phyloP scores from a whole-genome alignment of 2,888 invertebrate species.

The Microctonus brassicae region DNA sequence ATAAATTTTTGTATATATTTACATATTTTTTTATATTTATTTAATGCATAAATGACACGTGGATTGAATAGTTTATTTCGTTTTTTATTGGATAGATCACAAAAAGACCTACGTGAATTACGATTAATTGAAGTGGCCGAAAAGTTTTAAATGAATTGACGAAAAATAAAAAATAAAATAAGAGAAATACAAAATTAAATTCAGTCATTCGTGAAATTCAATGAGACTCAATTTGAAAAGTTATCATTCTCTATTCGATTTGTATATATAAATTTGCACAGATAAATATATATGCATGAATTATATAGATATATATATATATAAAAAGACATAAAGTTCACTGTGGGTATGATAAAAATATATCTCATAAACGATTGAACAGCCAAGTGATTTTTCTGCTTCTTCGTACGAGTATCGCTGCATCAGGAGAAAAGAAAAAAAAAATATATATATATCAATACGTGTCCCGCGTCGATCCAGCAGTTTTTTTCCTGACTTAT shows the following conservation, averaged over 20 bases:
- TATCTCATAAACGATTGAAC: conserved; percentile 17
- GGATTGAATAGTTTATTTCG: conserved; percentile 4
- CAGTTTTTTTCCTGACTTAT: neutral
- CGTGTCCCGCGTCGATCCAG: conserved; percentile 2
- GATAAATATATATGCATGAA: neutral
- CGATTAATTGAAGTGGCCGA: conserved; percentile 20
- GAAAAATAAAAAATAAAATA: neutral
- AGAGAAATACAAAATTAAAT: conserved; percentile 8
- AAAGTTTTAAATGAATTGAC: conserved; percentile 15
- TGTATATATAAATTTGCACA: neutral
- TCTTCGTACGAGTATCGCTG: conserved; percentile 22
- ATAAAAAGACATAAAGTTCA: neutral
- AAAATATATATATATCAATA: neutral
- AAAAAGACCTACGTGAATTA: conserved; percentile 14
- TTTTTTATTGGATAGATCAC: neutral
- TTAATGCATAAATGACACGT: conserved; percentile 3
- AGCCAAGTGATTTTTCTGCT: conserved; percentile 12
- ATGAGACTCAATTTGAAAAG: conserved; percentile 24
- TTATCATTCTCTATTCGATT: conserved; percentile 14
- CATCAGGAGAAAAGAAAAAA: conserved; percentile 19
- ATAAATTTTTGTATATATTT: neutral
- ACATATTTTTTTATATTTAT: too few relatives aligned
- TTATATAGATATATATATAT: conserved; percentile 7
- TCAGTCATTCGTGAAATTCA: conserved; percentile 22
- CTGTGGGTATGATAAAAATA: neutral